Conservation (phyloP, 1,140 invertebrate species). For the Drosophila ogumai region DNA sequence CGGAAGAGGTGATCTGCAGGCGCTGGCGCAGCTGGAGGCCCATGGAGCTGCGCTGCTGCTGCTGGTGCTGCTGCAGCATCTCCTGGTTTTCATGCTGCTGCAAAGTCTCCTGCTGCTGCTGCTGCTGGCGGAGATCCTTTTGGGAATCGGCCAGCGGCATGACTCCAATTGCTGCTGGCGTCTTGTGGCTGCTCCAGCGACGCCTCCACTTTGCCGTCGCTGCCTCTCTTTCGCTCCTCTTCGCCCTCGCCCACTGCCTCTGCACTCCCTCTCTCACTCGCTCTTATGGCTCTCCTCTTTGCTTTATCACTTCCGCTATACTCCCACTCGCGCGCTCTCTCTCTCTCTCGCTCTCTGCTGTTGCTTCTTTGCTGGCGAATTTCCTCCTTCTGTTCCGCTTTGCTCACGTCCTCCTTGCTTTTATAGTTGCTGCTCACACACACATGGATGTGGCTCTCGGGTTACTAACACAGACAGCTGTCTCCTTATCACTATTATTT, state of each 20-base stretch:
- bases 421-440: conserved; percentile 11
- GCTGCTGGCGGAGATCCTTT: conserved; percentile 78
- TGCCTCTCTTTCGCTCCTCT: not conserved
- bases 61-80: conserved; percentile 13
- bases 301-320: conserved; percentile 55
- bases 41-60: conserved; percentile 40
- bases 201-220: conserved; percentile 18
- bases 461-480: conserved; percentile 25
- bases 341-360: conserved; percentile 36
- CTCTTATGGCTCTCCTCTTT: conserved; percentile 2
- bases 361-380: conserved; percentile 27
- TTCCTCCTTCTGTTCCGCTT: conserved; percentile 29
- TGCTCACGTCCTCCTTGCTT: conserved; percentile 12
- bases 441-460: conserved; percentile 5
- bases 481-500: conserved; percentile 56
- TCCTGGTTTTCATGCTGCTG: conserved; percentile 31
- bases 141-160: conserved; percentile 84
- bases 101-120: conserved; percentile 47
- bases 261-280: conserved; percentile 2
- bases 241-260: conserved; percentile 4
- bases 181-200: conserved; percentile 30
- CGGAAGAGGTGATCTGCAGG: conserved; percentile 81
- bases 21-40: conserved; percentile 70
- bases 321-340: conserved; percentile 14
- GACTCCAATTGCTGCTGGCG: conserved; percentile 57